phyloP scores from a whole-genome alignment of 2,888 invertebrate genomes.

The Napeogenes sylphis region DNA sequence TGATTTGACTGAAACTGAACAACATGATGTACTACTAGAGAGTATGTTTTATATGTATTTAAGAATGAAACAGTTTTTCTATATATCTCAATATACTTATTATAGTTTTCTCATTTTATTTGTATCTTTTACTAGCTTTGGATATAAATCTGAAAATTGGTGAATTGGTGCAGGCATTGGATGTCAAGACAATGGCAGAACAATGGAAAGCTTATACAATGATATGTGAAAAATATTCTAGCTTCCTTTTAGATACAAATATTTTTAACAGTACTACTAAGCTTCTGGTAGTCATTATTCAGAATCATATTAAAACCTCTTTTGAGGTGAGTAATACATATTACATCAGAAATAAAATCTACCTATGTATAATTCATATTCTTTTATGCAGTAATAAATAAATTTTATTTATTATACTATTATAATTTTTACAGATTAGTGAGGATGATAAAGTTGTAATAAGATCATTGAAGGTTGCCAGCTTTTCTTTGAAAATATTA shows the following conservation, averaged over 20 bases:
- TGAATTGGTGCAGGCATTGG: conserved; percentile 64
- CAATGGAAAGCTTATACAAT: conserved; percentile 74
- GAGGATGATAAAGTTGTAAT: conserved; percentile 57
- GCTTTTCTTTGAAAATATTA: conserved; percentile 70
- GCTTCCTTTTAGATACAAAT: conserved; percentile 46
- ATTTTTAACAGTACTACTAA: conserved; percentile 48
- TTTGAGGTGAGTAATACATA: conserved; percentile 46
- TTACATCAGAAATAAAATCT: conserved; percentile 5
- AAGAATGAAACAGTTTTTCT: no score
- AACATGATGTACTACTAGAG: conserved; percentile 54
- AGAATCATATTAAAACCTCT: conserved; percentile 47
- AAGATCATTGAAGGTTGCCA: conserved; percentile 68
- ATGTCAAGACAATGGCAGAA: conserved; percentile 75
- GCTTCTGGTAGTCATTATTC: conserved; percentile 48
- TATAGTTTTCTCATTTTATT: conserved; percentile 11
- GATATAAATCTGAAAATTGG: conserved; percentile 68
- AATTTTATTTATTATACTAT: no score
- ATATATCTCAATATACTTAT: background rate
- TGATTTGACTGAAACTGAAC: conserved; percentile 50
- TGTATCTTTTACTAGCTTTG: conserved; percentile 54
- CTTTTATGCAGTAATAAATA: background rate
- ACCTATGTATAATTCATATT: no score
- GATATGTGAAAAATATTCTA: conserved; percentile 68
- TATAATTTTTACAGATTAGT: conserved; percentile 45
- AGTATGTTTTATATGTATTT: conserved; percentile 40